These are phyloP conservation scores for Mycalesis mineus DNA, from an alignment of 2,888 invertebrate genomes.

Conservation along the genomic window DNA sequence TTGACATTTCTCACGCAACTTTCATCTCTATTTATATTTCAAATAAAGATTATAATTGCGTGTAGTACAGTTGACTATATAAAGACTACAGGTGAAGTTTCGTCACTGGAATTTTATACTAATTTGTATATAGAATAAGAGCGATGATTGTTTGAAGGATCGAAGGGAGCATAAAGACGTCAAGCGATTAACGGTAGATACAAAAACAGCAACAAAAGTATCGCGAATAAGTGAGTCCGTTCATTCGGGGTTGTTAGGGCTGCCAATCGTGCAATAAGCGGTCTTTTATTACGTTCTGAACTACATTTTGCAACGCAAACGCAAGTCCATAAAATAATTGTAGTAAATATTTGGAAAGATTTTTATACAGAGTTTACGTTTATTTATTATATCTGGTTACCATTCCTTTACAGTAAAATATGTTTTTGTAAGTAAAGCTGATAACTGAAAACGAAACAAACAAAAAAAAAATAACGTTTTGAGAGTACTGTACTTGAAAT, in stretches of 20 bases:
- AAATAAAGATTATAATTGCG: conserved; percentile 14
- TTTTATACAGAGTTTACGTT: too few relatives aligned
- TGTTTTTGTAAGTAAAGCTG: too few relatives aligned
- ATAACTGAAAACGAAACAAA: too few relatives aligned
- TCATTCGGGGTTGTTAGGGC: conserved; percentile 21
- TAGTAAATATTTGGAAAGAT: too few relatives aligned
- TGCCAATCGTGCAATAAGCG: conserved; percentile 4
- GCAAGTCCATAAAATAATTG: too few relatives aligned
- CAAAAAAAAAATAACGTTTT: too few relatives aligned
- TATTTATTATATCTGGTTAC: too few relatives aligned
- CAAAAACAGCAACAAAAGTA: conserved; percentile 31
- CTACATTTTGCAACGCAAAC: too few relatives aligned
- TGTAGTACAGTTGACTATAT: conserved; percentile 18
- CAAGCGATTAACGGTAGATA: conserved; percentile 34
- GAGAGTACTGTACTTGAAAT: too few relatives aligned
- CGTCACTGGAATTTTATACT: neutral
- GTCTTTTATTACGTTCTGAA: too few relatives aligned
- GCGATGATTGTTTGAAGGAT: conserved; percentile 13
- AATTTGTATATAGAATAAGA: neutral
- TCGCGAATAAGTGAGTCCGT: conserved; percentile 28
- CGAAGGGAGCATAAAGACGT: conserved; percentile 31
- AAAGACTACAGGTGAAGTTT: conserved; percentile 30
- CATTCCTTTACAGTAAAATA: too few relatives aligned
- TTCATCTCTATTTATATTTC: neutral
- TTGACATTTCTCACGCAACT: conserved; percentile 1